Conservation (phyloP, 2,113 vertebrate genomes). For the Galbula dea region DNA sequence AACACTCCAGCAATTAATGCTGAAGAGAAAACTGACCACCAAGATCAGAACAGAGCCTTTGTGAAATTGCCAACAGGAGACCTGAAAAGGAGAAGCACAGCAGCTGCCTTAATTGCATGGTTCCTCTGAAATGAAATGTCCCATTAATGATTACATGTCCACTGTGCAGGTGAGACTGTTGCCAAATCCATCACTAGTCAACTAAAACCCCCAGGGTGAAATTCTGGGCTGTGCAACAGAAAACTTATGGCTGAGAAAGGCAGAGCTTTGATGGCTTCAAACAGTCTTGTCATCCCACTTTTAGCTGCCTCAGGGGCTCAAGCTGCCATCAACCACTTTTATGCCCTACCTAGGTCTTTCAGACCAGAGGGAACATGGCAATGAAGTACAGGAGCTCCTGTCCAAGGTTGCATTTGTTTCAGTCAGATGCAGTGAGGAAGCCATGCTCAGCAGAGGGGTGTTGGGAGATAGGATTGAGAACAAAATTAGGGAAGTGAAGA, state of each 20-base stretch:
- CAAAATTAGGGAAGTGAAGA: conserved; percentile 15
- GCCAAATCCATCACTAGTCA: not conserved
- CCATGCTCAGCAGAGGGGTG: not conserved
- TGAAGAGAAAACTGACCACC: not conserved
- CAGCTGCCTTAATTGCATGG: not conserved
- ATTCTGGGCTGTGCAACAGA: not conserved
- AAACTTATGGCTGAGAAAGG: not conserved
- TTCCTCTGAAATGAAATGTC: not conserved
- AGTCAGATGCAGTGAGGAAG: not conserved
- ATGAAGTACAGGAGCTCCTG: not conserved
- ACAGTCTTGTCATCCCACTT: not conserved
- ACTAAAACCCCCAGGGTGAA: not conserved
- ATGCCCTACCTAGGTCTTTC: not conserved
- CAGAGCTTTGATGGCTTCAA: not conserved
- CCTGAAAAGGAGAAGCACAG: not conserved
- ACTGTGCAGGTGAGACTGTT: not conserved
- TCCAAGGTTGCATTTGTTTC: not conserved
- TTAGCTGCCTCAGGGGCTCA: not conserved
- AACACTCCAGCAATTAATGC: not conserved
- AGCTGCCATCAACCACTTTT: not conserved
- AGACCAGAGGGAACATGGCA: not conserved
- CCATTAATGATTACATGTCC: not conserved
- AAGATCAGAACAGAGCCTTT: not conserved
- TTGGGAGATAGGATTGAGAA: not conserved
- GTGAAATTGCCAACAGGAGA: not conserved